Evolutionary conservation across 2,888 invertebrate genomes (phyloP), one percentile per base, ranked within the genome.

Genomic region (Acholoe squamosa): DNA sequence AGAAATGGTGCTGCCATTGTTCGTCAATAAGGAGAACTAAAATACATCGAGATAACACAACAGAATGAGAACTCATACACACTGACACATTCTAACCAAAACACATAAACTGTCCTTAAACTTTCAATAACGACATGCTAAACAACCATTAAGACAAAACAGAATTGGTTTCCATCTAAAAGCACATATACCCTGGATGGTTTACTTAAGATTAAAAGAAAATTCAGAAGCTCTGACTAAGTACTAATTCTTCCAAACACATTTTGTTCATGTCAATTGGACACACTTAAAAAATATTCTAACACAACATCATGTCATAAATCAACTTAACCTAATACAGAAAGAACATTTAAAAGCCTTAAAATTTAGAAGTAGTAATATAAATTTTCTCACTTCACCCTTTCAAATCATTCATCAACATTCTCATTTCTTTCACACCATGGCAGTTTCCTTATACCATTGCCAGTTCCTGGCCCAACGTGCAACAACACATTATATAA

Each of bases 1-100:
- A 80, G 80, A 80, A 80, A 33, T 43, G 12, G 34, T 80, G 80
- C 80, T 80, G 80, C 80, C 33, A 80, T 43, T 22, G 33, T 80
- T 33, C 43, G 19, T 80, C 43, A 43, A 80, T 16, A 80, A 80
- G 10, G 43, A 80, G 43, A 80, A 34, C 80, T 80, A 80, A 76
- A 61, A 14, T 61, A 61, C 61, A 61, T 61, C 61, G 19, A 61
- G 61, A 61, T 61, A 61, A 61, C 19, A 61, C 61, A 61, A 61
- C 19, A 12, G 61, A 61, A 61, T n/a, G n/a, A 19, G 61, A 61
- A 61, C 61, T 61, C n/a, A 3, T n/a, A 61, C 61, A 54, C 54
- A 61, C 61, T n/a, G n/a, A 61, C 61, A 14, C n/a, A 61, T n/a
- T 12, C 61, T 61, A 61, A 43, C 61, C 61, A 61, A 19, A 61